Evolutionary conservation across 2,797 vertebrate genomes (phyloP), one percentile per base, ranked within the genome.

Genomic region (Tapera naevia): DNA sequence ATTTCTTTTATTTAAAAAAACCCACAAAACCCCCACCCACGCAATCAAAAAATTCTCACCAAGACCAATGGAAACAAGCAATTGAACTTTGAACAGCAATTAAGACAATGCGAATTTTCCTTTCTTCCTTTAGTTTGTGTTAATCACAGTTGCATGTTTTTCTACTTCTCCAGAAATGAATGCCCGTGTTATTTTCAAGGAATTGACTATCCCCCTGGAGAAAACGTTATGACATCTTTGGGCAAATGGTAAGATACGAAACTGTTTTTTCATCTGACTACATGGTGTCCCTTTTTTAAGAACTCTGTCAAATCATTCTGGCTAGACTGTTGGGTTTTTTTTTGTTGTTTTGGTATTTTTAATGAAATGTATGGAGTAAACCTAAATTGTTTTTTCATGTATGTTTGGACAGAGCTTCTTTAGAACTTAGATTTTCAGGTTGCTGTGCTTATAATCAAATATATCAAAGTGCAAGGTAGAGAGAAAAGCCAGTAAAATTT

Each of bases 151-250:
- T 66, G 28, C 11, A 1, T 69, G 18, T 39, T 54, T 54, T 50
- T 45, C 8, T 33, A 79, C 28, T 75, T 23, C 86, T 95, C 22
- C 74, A 99, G 99, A 98, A 98, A 95, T 58, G 98, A 99, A 91
- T 99, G 99, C 85, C 98, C 99, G 4, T 99, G 99, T 96, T 98
- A 98, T 91, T 99, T 99, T 96, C 98, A 99, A 53, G 99, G 99
- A 91, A 97, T 98, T 54, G 98, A 99, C 83, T 99, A 99, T 83
- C 98, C 98, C 10, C 98, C 99, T 2, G 99, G 99, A 95, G 99
- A 99, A 94, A 98, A 98, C 57, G 94, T 99, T 92, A 96, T 99
- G 97, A 99, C 98, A 8, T 98, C 99, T 93, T 98, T 99, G 96
- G 99, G 99, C 93, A 98, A 98, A 97, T 99, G 99, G 99, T 99